Conservation (phyloP, 2,888 invertebrate species). For the Blera fallax region DNA sequence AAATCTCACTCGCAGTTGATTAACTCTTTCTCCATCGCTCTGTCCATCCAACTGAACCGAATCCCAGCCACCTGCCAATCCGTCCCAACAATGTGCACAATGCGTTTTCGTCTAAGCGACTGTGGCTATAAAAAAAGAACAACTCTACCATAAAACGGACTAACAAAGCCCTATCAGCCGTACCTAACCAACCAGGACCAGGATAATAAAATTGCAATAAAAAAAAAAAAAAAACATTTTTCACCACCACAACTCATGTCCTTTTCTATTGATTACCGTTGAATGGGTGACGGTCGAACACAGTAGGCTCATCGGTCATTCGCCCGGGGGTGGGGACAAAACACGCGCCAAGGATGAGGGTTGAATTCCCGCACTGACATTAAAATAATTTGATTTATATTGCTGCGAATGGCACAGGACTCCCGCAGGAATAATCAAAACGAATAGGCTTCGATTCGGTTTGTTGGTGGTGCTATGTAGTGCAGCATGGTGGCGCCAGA, state of each 20-base stretch:
- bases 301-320: background rate
- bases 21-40: conserved; percentile 32
- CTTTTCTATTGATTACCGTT: background rate
- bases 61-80: conserved; percentile 32
- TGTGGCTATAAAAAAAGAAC: conserved; percentile 3
- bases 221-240: background rate
- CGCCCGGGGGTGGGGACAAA: background rate
- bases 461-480: background rate
- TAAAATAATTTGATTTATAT: conserved; percentile 59
- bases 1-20: conserved; percentile 61
- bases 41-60: conserved; percentile 12
- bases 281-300: background rate
- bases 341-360: background rate
- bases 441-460: background rate
- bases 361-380: conserved; percentile 4
- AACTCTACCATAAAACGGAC: conserved; percentile 31
- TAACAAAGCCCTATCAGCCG: conserved; percentile 1
- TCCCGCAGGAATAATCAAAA: conserved; percentile 11
- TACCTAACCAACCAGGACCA: background rate
- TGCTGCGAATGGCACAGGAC: conserved; percentile 6
- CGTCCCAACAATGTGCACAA: conserved; percentile 14
- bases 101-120: background rate
- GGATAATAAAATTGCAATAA: conserved; percentile 7
- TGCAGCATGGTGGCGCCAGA: conserved; percentile 22
- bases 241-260: background rate